Percentiles rank a stretch among this genome's conserved stretches.
These are phyloP conservation scores for Drosophila mettleri DNA, from an alignment of 2,888 invertebrate genomes.

Conservation along the genomic window DNA sequence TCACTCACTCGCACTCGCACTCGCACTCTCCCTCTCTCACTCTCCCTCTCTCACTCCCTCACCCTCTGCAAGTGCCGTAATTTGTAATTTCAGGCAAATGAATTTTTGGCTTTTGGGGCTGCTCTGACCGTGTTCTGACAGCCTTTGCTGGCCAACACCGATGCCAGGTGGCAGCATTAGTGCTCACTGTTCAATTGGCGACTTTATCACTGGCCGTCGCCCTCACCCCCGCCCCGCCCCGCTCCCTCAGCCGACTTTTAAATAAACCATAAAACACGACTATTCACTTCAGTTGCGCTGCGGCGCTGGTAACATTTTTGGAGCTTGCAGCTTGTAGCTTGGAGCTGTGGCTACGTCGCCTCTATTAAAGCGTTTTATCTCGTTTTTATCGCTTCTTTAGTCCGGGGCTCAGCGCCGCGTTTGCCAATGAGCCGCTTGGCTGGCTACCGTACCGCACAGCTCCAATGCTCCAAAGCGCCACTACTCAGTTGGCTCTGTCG, in stretches of 20 bases:
- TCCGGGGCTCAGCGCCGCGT: constrained; percentile 33
- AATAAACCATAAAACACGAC: constrained; percentile 80
- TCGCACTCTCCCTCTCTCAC: constrained; percentile 47
- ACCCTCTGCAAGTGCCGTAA: constrained; percentile 72
- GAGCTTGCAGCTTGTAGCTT: too few species aligned
- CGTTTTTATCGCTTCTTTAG: constrained; percentile 76
- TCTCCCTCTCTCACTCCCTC: constrained; percentile 12
- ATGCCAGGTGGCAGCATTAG: constrained; percentile 49
- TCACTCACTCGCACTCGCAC: too few species aligned
- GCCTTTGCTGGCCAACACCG: constrained; percentile 47
- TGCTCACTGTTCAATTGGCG: constrained; percentile 64
- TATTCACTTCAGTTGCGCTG: constrained; percentile 80
- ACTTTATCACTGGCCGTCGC: constrained; percentile 45
- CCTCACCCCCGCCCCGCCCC: constrained; percentile 22
- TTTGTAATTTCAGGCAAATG: constrained; percentile 80
- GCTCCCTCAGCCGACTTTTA: constrained; percentile 59
- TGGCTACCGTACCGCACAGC: constrained; percentile 22
- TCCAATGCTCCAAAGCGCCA: constrained; percentile 4
- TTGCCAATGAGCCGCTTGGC: constrained; percentile 37
- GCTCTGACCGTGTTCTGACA: constrained; percentile 53
- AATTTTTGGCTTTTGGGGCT: constrained; percentile 71
- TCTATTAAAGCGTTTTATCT: constrained; percentile 71
- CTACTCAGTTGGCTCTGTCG: background rate
- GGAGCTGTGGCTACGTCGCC: constrained; percentile 27
- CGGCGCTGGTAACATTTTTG: constrained; percentile 63